Conservation (phyloP, 2,797 vertebrate species). For the Pitangus sulphuratus region DNA sequence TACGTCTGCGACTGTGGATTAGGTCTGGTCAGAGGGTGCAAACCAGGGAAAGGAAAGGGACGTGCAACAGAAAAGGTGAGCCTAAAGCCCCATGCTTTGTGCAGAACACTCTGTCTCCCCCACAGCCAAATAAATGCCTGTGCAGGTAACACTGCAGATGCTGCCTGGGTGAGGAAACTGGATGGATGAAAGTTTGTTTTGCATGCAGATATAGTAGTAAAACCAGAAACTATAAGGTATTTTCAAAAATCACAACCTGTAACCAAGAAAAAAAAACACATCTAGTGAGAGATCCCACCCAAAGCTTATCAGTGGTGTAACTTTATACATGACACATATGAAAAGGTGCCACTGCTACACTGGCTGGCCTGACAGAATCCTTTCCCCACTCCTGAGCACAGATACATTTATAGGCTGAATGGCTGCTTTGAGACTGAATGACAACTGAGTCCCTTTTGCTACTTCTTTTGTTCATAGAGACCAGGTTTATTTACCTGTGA, state of each 20-base stretch:
- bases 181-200: background rate
- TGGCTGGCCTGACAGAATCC: background rate
- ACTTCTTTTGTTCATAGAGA: background rate
- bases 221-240: background rate
- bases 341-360: background rate
- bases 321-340: rapidly evolving
- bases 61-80: background rate
- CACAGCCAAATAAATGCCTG: background rate
- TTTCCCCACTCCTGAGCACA: background rate
- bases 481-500: conserved; percentile 25
- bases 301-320: background rate
- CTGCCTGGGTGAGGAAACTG: background rate
- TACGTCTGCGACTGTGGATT: background rate
- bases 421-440: background rate
- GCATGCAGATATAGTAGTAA: background rate
- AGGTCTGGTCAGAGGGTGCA: background rate
- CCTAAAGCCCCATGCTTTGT: rapidly evolving
- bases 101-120: background rate
- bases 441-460: background rate
- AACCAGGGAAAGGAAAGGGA: background rate
- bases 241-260: background rate
- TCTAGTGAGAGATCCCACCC: background rate
- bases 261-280: background rate
- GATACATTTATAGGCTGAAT: background rate
- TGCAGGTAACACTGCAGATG: background rate